Conservation (phyloP, 2,113 vertebrate species). For the Lepidothrix coronata region DNA sequence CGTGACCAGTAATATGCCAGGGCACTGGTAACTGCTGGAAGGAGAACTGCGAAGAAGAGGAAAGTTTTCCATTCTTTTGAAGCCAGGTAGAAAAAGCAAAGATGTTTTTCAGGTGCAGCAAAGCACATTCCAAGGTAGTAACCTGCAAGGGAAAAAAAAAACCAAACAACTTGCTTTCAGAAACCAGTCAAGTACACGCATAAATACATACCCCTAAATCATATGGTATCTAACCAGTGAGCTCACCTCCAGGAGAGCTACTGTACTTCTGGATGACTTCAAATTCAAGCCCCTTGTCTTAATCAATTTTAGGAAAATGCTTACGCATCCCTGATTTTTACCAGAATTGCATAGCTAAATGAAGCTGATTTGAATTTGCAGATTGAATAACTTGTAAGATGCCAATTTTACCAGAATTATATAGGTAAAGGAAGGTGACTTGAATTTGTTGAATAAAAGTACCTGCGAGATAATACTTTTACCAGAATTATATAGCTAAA, state of each 20-base stretch:
- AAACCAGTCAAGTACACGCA: neutral
- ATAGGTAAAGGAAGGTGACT: neutral
- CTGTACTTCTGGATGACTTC: neutral
- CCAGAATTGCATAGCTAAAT: neutral
- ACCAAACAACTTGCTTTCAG: neutral
- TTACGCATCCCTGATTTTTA: neutral
- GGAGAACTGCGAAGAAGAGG: slow-evolving; percentile 71
- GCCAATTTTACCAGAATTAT: neutral
- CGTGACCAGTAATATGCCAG: slow-evolving; percentile 85
- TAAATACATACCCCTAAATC: neutral
- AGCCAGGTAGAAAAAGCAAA: slow-evolving; percentile 74
- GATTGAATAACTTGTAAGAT: neutral
- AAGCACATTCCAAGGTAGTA: slow-evolving; percentile 94
- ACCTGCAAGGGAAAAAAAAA: slow-evolving; percentile 71
- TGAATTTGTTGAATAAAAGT: neutral
- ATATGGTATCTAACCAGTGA: neutral
- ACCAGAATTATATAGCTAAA: neutral
- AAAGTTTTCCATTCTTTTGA: slow-evolving; percentile 80
- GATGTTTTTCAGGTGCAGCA: slow-evolving; percentile 86
- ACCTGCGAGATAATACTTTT: neutral
- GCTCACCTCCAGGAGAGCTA: neutral
- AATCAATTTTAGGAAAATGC: neutral
- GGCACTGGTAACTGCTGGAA: slow-evolving; percentile 71
- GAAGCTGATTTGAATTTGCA: neutral
- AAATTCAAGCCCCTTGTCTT: neutral